Conservation (phyloP, 2,113 vertebrate species). For the Scopus umbretta region DNA sequence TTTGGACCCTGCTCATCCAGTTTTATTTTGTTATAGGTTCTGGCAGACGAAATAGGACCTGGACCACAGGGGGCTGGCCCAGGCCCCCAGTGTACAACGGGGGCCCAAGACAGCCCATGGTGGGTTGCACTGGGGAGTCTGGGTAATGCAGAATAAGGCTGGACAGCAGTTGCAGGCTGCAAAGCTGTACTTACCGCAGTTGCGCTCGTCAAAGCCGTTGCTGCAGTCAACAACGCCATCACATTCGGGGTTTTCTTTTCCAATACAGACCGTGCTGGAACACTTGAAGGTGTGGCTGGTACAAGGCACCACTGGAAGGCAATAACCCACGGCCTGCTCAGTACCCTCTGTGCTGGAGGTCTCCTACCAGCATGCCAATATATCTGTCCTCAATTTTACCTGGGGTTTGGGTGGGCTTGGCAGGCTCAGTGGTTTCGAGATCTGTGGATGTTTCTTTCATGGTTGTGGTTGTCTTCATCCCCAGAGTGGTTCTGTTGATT, state of each 20-base stretch:
- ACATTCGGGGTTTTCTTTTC: conserved; percentile 85
- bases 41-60: not conserved
- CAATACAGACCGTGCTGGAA: conserved; percentile 75
- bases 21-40: not conserved
- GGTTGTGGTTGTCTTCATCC: not conserved
- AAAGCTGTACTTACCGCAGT: conserved; percentile 73
- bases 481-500: not conserved
- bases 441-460: not conserved
- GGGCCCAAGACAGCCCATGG: not conserved
- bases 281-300: conserved; percentile 79
- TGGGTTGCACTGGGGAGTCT: not conserved
- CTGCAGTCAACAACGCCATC: conserved; percentile 81
- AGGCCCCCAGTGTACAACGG: not conserved
- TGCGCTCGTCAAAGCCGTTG: conserved; percentile 76
- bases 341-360: not conserved
- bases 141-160: not conserved
- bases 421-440: not conserved
- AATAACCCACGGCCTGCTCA: not conserved
- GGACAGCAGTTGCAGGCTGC: not conserved
- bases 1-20: not conserved
- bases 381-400: not conserved
- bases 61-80: not conserved
- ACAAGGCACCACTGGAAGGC: conserved; percentile 71
- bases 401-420: conserved; percentile 44
- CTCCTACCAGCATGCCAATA: not conserved